These are phyloP conservation scores for Sycophila texana DNA, from an alignment of 2,888 invertebrate genomes.

Conservation along the genomic window DNA sequence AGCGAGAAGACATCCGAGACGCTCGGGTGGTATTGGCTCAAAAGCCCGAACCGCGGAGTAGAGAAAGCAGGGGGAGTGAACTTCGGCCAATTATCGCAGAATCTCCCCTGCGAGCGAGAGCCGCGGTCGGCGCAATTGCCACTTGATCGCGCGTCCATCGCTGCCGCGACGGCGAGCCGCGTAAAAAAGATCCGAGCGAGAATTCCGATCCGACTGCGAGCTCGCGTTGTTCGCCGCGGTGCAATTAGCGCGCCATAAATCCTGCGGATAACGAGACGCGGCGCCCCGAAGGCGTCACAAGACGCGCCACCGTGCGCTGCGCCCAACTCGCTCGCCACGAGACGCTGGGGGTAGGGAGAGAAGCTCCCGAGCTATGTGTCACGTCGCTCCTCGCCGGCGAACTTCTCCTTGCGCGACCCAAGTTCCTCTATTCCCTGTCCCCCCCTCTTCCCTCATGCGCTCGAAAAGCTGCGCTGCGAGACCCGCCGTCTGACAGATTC, in stretches of 20 bases:
- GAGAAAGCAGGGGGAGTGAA: too few relatives aligned
- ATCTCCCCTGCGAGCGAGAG: too few relatives aligned
- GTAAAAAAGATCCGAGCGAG: conserved; percentile 7
- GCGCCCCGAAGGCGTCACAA: conserved; percentile 74
- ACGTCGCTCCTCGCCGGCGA: conserved; percentile 58
- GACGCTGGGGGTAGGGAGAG: background rate
- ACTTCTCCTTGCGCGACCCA: conserved; percentile 58
- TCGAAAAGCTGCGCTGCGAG: conserved; percentile 29
- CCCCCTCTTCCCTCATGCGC: conserved; percentile 36
- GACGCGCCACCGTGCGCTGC: conserved; percentile 49
- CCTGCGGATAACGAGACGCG: conserved; percentile 73
- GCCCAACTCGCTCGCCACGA: conserved; percentile 44
- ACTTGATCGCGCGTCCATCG: too few relatives aligned
- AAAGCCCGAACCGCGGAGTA: background rate
- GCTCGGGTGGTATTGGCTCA: background rate
- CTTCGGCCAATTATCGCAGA: too few relatives aligned
- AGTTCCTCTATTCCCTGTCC: conserved; percentile 52
- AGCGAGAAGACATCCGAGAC: conserved; percentile 22
- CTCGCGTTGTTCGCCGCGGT: conserved; percentile 65
- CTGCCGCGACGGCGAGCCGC: background rate
- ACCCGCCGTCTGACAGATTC: conserved; percentile 58
- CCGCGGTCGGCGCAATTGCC: too few relatives aligned
- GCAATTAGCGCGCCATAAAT: conserved; percentile 75
- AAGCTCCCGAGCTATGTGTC: conserved; percentile 56
- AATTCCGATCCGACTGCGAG: background rate